Conservation (phyloP, 2,113 vertebrate species). For the Numida meleagris region DNA sequence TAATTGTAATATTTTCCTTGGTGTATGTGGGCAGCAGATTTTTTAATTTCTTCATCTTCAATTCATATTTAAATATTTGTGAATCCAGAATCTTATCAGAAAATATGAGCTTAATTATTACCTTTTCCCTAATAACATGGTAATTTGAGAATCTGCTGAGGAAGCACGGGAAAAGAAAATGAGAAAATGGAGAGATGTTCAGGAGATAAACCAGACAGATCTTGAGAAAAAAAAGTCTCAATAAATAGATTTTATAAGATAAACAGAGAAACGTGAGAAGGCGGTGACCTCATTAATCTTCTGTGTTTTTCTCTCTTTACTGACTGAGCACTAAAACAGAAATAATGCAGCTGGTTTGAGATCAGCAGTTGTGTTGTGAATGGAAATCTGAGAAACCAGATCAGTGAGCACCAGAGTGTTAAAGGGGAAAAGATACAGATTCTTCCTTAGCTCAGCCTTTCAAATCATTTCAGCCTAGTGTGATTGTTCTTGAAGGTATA, state of each 20-base stretch:
- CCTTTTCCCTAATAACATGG: constrained; percentile 50
- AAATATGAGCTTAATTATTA: constrained; percentile 73
- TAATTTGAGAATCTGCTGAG: constrained; percentile 52
- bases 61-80: constrained; percentile 24
- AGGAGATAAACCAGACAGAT: constrained; percentile 22
- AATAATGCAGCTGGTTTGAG: constrained; percentile 54
- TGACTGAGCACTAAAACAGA: constrained; percentile 58
- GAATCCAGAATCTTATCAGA: constrained; percentile 31
- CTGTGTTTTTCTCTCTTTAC: constrained; percentile 50
- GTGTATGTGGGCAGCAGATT: not conserved
- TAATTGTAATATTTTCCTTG: not conserved
- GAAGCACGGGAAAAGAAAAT: constrained; percentile 50
- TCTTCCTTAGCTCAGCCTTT: constrained; percentile 51
- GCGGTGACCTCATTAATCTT: constrained; percentile 69
- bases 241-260: constrained; percentile 65
- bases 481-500: constrained; percentile 48
- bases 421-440: not conserved
- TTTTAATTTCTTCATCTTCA: constrained; percentile 28
- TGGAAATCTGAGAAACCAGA: constrained; percentile 6
- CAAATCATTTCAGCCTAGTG: constrained; percentile 28
- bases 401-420: not conserved
- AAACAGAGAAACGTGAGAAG: constrained; percentile 36
- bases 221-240: constrained; percentile 49
- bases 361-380: constrained; percentile 60
- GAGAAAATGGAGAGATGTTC: constrained; percentile 34